Evolutionary conservation across 1,140 invertebrate species (phyloP), one percentile per base, ranked within the genome.

Genomic region (Drosophila rufa): DNA sequence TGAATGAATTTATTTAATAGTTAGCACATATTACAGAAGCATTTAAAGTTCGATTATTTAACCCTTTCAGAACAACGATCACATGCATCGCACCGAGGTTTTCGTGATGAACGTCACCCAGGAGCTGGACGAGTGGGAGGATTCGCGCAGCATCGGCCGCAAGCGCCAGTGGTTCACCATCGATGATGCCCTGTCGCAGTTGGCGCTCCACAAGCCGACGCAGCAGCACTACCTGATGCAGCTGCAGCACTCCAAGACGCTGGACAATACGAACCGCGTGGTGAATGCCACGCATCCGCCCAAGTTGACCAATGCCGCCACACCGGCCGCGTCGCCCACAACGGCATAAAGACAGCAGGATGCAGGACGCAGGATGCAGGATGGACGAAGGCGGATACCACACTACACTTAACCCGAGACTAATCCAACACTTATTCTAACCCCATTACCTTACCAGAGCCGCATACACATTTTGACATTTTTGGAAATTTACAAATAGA

Each of bases 41-140:
- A 33, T 33, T 33, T 9, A 33, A 8, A 33, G 8, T 33, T 33
- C 11, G 33, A 36, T 36, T 36, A 36, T 11, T 19, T 79, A 82
- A 93, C 93, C 9, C 15, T 45, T 71, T 7, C 33, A 89, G 98
- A 98, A 98, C 93, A 94, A 95, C 56, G 97, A 98, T 93, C 96
- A 98, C 82, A 97, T 97, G 94, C 97, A 98, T 94, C 95, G 98
- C 80, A 99, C 98, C 25, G 96, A 97, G 92, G 97, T 99, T 53
- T 99, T 97, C 94, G 97, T 98, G 66, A 96, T 99, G 95, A 95
- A 95, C 78, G 97, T 98, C 19, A 97, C 97, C 7, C 96, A 99
- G 93, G 97, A 98, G 93, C 93, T 98, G 80, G 96, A 97, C 27
- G 98, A 98, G 92, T 99, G 98, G 98, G 97, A 98, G 93, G 98